Percentiles rank a stretch among this genome's conserved stretches.
Conservation (phyloP, 2,888 invertebrate species). For the Drosophila maculinotata region DNA sequence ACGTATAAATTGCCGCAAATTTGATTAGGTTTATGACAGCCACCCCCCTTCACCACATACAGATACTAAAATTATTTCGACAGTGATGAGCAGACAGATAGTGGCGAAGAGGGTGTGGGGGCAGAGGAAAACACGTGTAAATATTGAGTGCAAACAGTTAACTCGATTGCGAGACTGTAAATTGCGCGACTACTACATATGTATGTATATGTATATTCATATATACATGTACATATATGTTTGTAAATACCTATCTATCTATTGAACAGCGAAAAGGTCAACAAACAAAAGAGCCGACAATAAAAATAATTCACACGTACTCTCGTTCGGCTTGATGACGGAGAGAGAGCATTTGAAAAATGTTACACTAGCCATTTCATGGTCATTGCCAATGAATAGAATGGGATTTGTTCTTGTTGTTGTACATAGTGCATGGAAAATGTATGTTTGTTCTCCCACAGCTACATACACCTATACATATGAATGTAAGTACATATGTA, state of each 20-base stretch:
- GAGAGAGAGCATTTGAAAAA: constrained; percentile 50
- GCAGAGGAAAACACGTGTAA: constrained; percentile 58
- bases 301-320: constrained; percentile 66
- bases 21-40: constrained; percentile 50
- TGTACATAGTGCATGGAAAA: constrained; percentile 35
- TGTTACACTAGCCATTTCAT: constrained; percentile 66
- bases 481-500: constrained; percentile 17
- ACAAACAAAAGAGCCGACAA: constrained; percentile 64
- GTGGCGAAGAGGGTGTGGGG: constrained; percentile 3
- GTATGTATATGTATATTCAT: background rate
- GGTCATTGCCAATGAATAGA: constrained; percentile 76
- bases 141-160: constrained; percentile 57
- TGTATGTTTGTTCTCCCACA: constrained; percentile 29
- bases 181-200: constrained; percentile 5
- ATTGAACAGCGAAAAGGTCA: constrained; percentile 68
- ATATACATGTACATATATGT: background rate
- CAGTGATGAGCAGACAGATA: constrained; percentile 12
- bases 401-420: constrained; percentile 43
- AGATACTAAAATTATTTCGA: constrained; percentile 36
- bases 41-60: background rate
- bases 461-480: constrained; percentile 13
- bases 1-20: constrained; percentile 19
- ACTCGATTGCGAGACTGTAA: constrained; percentile 41
- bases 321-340: constrained; percentile 9
- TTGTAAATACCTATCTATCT: constrained; percentile 37